A percentile compares a stretch with the other conserved stretches of the same genome.
Conservation (phyloP, 2,113 vertebrate species). For the Trematocara variabile region DNA sequence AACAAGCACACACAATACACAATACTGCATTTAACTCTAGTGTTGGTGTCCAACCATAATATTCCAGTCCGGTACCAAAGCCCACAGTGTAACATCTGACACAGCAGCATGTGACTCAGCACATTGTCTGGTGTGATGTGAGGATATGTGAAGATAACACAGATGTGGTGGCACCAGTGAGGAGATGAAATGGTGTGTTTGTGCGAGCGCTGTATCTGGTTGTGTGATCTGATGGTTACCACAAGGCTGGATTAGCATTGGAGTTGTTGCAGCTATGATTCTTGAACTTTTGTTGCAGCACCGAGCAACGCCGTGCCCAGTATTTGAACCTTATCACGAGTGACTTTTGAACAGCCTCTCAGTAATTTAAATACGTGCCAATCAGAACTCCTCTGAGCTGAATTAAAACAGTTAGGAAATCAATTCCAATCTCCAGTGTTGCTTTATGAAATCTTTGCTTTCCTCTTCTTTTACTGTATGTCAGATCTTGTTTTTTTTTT, state of each 20-base stretch:
- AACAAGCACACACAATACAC: background rate
- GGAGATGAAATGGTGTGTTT: constrained; percentile 38
- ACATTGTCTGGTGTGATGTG: constrained; percentile 37
- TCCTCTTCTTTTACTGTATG: background rate
- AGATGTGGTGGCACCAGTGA: constrained; percentile 20
- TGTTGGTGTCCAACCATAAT: background rate
- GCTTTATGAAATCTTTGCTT: background rate
- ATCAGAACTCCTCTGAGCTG: background rate
- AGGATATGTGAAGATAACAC: constrained; percentile 31
- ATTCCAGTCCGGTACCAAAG: background rate
- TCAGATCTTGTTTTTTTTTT: background rate
- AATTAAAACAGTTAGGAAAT: constrained; percentile 12
- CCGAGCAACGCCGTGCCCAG: background rate
- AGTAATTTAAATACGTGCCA: constrained; percentile 2
- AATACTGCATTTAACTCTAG: background rate
- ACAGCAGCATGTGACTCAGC: constrained; percentile 37
- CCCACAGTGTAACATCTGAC: constrained; percentile 19
- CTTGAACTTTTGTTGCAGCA: background rate
- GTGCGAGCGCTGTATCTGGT: background rate
- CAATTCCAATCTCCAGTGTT: background rate
- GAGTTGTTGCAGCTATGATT: background rate
- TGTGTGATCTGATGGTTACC: constrained; percentile 18
- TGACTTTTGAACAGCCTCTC: background rate
- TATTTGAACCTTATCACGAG: background rate
- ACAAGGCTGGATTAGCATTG: background rate